Conservation (phyloP, 1,140 invertebrate genomes). For the Mya arenaria region DNA sequence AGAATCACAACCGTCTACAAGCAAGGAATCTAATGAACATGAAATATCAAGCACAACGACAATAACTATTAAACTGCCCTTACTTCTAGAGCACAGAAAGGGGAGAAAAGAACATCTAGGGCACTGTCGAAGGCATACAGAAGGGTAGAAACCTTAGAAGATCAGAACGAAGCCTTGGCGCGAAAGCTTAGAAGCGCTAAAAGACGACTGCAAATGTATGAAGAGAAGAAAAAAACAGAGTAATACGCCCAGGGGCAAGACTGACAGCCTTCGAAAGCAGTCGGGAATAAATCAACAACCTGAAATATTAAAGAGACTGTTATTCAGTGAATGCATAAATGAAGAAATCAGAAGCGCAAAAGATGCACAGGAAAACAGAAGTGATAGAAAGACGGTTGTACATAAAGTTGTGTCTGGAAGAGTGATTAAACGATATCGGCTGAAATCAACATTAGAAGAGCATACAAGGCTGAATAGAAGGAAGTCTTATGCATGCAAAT, state of each 20-base stretch:
- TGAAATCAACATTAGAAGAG: background rate
- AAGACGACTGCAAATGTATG: background rate
- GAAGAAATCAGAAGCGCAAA: background rate
- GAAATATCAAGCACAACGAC: background rate
- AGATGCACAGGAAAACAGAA: background rate
- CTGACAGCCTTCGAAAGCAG: background rate
- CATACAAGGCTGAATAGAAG: background rate
- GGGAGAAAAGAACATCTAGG: slow-evolving; percentile 16
- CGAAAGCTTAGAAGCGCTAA: slow-evolving; percentile 18
- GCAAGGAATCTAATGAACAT: background rate
- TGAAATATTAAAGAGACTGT: background rate
- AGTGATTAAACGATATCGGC: background rate
- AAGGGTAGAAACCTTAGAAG: slow-evolving; percentile 34
- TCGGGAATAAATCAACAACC: background rate
- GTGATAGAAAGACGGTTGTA: background rate
- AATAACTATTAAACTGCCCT: background rate
- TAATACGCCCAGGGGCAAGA: background rate
- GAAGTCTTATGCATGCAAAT: background rate
- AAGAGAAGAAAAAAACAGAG: background rate
- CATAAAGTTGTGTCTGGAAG: background rate
- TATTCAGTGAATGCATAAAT: background rate
- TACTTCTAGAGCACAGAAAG: background rate
- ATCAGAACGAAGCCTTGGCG: slow-evolving; percentile 22
- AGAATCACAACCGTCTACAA: background rate
- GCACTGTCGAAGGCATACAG: slow-evolving; percentile 27